Percentiles rank a stretch among this genome's conserved stretches.
Conservation (phyloP, 35 echinoderm and acorn worm species). For the Eucidaris tribuloides region DNA sequence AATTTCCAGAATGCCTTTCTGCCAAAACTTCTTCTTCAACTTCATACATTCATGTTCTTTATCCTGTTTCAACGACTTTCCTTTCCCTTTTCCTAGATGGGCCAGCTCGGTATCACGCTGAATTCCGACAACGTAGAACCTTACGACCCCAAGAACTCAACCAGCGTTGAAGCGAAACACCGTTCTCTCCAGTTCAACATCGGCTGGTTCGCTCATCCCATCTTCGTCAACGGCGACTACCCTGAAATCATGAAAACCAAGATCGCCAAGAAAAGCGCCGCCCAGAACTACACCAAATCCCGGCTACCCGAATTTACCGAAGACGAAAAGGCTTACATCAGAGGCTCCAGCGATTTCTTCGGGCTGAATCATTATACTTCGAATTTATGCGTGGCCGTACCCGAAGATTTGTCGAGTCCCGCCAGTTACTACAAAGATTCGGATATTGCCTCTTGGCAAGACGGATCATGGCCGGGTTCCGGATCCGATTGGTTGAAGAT, state of each 20-base stretch:
- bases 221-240: slow-evolving; percentile 94
- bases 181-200: slow-evolving; percentile 8
- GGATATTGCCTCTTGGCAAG: slow-evolving; percentile 31
- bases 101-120: slow-evolving; percentile 74
- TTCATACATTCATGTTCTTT: too few species aligned
- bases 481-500: slow-evolving; percentile 60
- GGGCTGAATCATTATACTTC: slow-evolving; percentile 86
- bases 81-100: too few species aligned
- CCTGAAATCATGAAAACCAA: slow-evolving; percentile 91
- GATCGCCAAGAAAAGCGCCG: slow-evolving; percentile 84
- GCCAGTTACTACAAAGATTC: slow-evolving; percentile 64
- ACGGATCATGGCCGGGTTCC: slow-evolving; percentile 46
- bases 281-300: slow-evolving; percentile 70
- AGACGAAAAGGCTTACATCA: slow-evolving; percentile 79
- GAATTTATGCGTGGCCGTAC: slow-evolving; percentile 43
- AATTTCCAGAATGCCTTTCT: too few species aligned
- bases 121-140: slow-evolving; percentile 71
- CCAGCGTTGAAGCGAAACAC: slow-evolving; percentile 34
- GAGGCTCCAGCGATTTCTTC: slow-evolving; percentile 90
- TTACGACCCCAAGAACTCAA: slow-evolving; percentile 23
- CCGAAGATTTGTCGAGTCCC: slow-evolving; percentile 6
- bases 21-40: too few species aligned
- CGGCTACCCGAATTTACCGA: slow-evolving; percentile 79
- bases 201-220: slow-evolving; percentile 91
- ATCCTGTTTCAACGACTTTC: too few species aligned